Conservation (phyloP, 2,888 invertebrate species). For the Ptychoptera contaminata region DNA sequence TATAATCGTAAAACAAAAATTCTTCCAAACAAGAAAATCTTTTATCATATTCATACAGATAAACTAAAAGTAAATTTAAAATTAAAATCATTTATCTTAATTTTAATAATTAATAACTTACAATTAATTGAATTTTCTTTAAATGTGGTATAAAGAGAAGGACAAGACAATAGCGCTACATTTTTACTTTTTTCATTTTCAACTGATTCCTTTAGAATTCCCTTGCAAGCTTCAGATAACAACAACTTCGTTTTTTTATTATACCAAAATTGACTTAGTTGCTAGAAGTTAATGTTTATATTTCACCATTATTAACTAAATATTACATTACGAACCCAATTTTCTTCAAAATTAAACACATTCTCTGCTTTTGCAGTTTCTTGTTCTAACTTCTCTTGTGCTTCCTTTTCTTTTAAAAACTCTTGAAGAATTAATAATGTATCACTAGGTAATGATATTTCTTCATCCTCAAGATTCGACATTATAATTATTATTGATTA, state of each 20-base stretch:
- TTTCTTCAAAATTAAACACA: slow-evolving; percentile 48
- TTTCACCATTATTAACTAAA: background rate
- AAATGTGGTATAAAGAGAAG: slow-evolving; percentile 60
- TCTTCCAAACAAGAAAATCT: slow-evolving; percentile 68
- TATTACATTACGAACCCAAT: slow-evolving; percentile 49
- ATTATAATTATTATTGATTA: background rate
- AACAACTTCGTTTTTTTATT: slow-evolving; percentile 57
- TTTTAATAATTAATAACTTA: background rate
- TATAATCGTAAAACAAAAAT: slow-evolving; percentile 81
- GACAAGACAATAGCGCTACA: slow-evolving; percentile 74
- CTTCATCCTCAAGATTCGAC: slow-evolving; percentile 33
- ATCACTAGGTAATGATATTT: slow-evolving; percentile 47
- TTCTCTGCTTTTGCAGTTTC: slow-evolving; percentile 34
- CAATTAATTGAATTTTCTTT: slow-evolving; percentile 27
- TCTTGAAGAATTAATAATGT: slow-evolving; percentile 60
- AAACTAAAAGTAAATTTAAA: slow-evolving; percentile 37
- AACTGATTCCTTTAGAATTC: slow-evolving; percentile 28
- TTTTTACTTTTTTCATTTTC: slow-evolving; percentile 34
- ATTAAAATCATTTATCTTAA: background rate
- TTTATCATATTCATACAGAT: slow-evolving; percentile 68
- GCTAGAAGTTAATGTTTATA: slow-evolving; percentile 38
- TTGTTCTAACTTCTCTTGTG: slow-evolving; percentile 39
- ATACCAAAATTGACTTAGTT: slow-evolving; percentile 98
- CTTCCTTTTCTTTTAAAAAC: slow-evolving; percentile 56
- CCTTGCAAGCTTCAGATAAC: slow-evolving; percentile 51